Base-by-base conservation (phyloP, 2,797 vertebrate species). In the Darevskia mixta region DNA sequence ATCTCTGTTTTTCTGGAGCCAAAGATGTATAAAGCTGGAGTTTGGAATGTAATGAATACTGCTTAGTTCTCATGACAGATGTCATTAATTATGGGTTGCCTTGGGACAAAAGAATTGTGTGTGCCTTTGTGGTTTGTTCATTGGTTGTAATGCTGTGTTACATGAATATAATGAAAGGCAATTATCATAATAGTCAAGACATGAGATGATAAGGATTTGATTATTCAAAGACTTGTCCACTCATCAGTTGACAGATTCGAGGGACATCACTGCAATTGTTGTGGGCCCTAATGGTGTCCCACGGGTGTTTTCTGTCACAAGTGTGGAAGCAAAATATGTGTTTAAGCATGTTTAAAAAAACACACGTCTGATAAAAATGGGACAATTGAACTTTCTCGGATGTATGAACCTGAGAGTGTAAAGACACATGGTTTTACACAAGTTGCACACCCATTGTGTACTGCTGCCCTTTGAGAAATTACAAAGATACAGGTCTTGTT, bases 41-140 rank as follows among this genome's bases (percentile, higher is more conserved):
- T 87, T 85, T 94, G 86, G 81, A 77, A n/a, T 85, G 77, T 83
- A 88, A 71, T 88, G 83, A 93, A 90, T 91, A 71, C 77, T 92
- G 81, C 85, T 92, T 90, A 77, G 71, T 85, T 89, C 35, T 55
- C 90, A 32, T 78, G 86, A 84, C 91, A 90, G 83, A 92, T 90
- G 32, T 71, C 83, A 88, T 93, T 88, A 90, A 81, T 93, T 94
- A 92, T n/a, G 85, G 85, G 88, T 91, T 90, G 64, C 75, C 84
- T 87, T 83, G 27, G 76, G 87, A 27, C 58, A 55, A 87, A 87
- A 89, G 58, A 32, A 86, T 92, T 77, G 18, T 73, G 76, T 82
- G 29, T 0, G n/a, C 41, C 23, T 92, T 88, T 91, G 58, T 88
- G 80, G 41, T 8, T 76, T 71, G 32, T 86, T 90, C 58, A 11